These are phyloP conservation scores for Nannoperca australis DNA, from an alignment of 2,797 vertebrate genomes.

Conservation along the genomic window DNA sequence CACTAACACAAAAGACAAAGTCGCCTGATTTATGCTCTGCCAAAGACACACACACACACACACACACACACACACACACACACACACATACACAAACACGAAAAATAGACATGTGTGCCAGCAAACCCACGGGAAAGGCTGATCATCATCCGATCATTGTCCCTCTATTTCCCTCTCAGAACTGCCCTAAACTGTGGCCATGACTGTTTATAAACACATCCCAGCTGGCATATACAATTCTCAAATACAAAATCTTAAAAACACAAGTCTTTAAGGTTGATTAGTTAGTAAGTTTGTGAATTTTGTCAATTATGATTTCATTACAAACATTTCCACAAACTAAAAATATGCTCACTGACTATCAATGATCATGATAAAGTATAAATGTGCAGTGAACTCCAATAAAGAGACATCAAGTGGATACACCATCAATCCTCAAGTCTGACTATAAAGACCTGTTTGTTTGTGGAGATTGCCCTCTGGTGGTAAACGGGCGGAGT, in stretches of 20 bases:
- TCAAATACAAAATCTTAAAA: not conserved
- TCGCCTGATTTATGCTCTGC: slow-evolving; percentile 17
- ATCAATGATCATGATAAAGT: not conserved
- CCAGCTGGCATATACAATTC: not conserved
- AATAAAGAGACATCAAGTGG: not conserved
- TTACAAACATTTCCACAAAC: not conserved
- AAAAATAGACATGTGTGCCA: slow-evolving; percentile 37
- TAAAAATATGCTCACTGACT: not conserved
- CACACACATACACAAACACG: slow-evolving; percentile 4
- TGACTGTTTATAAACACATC: slow-evolving; percentile 14
- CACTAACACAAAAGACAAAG: slow-evolving; percentile 36
- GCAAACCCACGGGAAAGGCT: slow-evolving; percentile 53
- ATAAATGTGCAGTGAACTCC: not conserved
- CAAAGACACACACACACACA: slow-evolving; percentile 25
- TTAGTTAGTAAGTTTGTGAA: not conserved
- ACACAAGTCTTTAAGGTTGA: not conserved
- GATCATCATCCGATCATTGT: slow-evolving; percentile 69
- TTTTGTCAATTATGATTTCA: not conserved
- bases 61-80: slow-evolving; percentile 8
- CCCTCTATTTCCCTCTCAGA: slow-evolving; percentile 48
- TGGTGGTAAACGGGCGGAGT: slow-evolving; percentile 59
- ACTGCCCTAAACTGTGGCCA: slow-evolving; percentile 20
- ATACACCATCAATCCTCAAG: not conserved
- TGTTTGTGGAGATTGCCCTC: slow-evolving; percentile 72
- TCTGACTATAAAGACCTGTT: not conserved